Evolutionary conservation across 2,113 vertebrate genomes (phyloP).

Genomic region (Pogonocichla stellata): DNA sequence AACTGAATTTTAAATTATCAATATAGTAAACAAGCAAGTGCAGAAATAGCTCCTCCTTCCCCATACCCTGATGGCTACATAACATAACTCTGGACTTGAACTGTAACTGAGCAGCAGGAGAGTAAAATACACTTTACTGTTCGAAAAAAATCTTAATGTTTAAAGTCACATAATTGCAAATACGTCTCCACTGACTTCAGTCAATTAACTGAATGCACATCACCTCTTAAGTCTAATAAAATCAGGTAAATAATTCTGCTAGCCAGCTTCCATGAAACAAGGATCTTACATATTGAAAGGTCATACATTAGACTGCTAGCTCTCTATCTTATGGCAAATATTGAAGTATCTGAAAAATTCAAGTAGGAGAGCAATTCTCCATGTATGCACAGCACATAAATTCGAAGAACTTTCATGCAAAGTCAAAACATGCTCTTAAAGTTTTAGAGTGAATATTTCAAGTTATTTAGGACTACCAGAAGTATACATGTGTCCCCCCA

Average conservation of each 20-base stretch:
- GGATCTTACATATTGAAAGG: not conserved
- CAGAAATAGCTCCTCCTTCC: not conserved
- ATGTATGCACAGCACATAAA: not conserved
- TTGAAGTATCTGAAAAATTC: not conserved
- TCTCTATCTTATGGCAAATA: not conserved
- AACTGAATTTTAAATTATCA: not conserved
- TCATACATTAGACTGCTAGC: not conserved
- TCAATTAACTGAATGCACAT: not conserved
- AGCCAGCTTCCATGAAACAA: not conserved
- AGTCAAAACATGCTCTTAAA: not conserved
- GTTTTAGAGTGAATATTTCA: not conserved
- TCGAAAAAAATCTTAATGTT: not conserved
- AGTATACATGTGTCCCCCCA: not conserved
- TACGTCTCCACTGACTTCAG: not conserved
- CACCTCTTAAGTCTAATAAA: not conserved
- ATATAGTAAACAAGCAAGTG: not conserved
- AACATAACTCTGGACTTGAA: not conserved
- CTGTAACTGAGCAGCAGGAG: not conserved
- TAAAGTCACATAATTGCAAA: not conserved
- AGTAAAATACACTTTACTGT: not conserved
- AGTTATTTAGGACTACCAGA: not conserved
- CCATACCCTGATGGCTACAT: not conserved
- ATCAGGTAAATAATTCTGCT: not conserved
- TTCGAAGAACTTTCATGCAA: not conserved
- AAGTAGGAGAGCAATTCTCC: not conserved